These are phyloP conservation scores for Perca flavescens DNA, from an alignment of 2,113 vertebrate genomes.

Conservation along the genomic window DNA sequence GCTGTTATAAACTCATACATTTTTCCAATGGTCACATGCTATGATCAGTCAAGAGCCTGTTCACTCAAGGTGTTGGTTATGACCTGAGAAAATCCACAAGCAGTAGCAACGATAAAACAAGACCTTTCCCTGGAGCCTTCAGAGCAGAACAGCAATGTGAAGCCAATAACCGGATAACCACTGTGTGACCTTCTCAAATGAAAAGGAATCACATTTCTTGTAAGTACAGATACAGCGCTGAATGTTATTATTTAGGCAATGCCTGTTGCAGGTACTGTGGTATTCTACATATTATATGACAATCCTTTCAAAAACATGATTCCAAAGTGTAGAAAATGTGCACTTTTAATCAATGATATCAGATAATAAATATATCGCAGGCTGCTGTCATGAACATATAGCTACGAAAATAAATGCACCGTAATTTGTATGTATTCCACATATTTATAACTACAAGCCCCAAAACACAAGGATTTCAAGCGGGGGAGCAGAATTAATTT, in stretches of 20 bases:
- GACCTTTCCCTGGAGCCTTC: not conserved
- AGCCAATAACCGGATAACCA: not conserved
- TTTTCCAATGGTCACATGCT: not conserved
- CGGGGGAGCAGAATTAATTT: too few species aligned
- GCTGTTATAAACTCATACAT: constrained; percentile 15
- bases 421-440: too few species aligned
- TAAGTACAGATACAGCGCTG: not conserved
- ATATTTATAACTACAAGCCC: too few species aligned
- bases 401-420: too few species aligned
- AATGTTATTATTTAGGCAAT: not conserved
- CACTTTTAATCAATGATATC: not conserved
- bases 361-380: not conserved
- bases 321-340: not conserved
- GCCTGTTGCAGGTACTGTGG: not conserved
- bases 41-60: constrained; percentile 7
- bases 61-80: constrained; percentile 5
- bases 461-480: too few species aligned
- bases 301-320: not conserved
- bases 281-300: not conserved
- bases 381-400: too few species aligned
- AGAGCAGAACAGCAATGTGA: not conserved
- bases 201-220: not conserved
- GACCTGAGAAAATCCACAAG: constrained; percentile 6
- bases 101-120: not conserved
- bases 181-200: not conserved